A percentile compares a stretch with the other conserved stretches of the same genome.
These are phyloP conservation scores for Conistra vaccinii DNA, from an alignment of 2,888 invertebrate species.

Conservation along the genomic window DNA sequence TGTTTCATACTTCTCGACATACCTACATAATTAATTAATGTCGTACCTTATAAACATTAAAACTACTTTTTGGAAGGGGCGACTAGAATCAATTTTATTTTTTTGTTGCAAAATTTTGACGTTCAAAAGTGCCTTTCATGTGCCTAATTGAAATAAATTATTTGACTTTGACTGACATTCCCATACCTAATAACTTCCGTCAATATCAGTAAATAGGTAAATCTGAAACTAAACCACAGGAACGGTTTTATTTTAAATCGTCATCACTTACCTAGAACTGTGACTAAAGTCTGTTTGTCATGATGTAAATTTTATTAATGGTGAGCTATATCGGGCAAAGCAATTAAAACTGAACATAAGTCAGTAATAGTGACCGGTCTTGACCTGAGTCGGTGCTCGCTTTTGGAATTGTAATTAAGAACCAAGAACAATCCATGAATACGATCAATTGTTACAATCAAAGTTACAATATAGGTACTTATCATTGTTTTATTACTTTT, in stretches of 20 bases:
- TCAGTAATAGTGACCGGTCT: conserved; percentile 66
- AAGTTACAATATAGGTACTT: conserved; percentile 22
- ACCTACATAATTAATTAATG: neutral
- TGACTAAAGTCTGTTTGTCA: conserved; percentile 65
- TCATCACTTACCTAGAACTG: conserved; percentile 58
- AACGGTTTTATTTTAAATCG: conserved; percentile 42
- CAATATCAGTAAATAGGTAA: neutral
- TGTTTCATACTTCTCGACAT: neutral
- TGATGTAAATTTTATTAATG: conserved; percentile 62
- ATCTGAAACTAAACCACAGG: conserved; percentile 36
- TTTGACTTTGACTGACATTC: too few species aligned
- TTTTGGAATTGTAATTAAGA: conserved; percentile 65
- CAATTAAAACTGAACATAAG: conserved; percentile 67
- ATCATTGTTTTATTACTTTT: conserved; percentile 14
- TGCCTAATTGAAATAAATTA: too few species aligned
- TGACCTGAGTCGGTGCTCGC: conserved; percentile 64
- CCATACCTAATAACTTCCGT: conserved; percentile 4
- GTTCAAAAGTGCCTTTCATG: too few species aligned
- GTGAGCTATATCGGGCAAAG: conserved; percentile 62
- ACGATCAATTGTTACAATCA: conserved; percentile 43
- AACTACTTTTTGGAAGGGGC: too few species aligned
- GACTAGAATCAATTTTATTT: too few species aligned
- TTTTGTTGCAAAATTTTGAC: too few species aligned
- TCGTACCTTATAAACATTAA: too few species aligned
- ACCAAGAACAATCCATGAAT: conserved; percentile 52